phyloP scores from a whole-genome alignment of 1,140 invertebrate genomes.

The Chrysomallon squamiferum region DNA sequence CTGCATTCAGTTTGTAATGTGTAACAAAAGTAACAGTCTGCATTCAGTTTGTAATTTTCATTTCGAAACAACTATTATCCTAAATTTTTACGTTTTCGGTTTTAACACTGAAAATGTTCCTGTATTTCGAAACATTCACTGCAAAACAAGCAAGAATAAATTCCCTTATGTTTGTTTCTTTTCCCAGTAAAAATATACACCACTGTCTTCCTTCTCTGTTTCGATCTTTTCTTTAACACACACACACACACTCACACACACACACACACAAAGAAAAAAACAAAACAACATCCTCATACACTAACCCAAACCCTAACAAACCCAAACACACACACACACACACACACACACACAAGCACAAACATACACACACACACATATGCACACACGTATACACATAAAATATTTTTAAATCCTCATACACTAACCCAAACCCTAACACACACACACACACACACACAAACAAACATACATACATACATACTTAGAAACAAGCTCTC shows the following conservation, averaged over 20 bases:
- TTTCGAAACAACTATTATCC: no score
- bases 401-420: conserved; percentile 1
- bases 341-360: conserved; percentile 1
- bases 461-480: not conserved
- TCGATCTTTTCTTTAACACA: not conserved
- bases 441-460: conserved; percentile 7
- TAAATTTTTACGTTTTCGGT: no score
- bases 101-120: no score
- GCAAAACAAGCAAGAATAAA: no score
- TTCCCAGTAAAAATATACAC: not conserved
- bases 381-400: conserved; percentile 11
- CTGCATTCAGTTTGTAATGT: no score
- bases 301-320: not conserved
- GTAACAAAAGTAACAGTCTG: no score
- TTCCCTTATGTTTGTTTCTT: no score
- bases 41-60: no score
- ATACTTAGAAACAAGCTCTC: not conserved
- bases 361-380: not conserved
- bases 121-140: no score
- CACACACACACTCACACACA: not conserved
- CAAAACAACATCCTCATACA: not conserved
- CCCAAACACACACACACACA: not conserved
- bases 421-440: not conserved
- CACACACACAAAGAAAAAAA: not conserved
- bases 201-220: not conserved